Percentiles rank a stretch among this genome's conserved stretches.
phyloP scores from a whole-genome alignment of 2,888 invertebrate genomes.

The Scaptomyza polygonia region DNA sequence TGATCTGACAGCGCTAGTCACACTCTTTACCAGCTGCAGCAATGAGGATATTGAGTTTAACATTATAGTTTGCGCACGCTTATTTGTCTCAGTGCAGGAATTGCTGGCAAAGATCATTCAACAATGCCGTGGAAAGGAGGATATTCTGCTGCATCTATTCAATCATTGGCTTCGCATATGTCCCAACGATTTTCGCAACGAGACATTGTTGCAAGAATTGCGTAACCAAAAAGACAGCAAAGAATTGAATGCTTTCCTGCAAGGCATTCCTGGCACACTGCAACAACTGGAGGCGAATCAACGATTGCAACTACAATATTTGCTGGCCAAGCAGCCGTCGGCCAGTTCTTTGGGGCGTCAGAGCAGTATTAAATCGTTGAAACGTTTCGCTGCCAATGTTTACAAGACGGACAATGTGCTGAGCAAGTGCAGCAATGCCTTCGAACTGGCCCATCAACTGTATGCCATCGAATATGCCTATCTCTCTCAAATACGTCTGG shows the following conservation, averaged over 20 bases:
- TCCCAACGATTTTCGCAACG: constrained; percentile 97
- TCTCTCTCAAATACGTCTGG: constrained; percentile 96
- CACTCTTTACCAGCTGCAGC: constrained; percentile 58
- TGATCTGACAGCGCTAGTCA: constrained; percentile 41
- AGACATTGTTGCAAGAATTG: constrained; percentile 94
- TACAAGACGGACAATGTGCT: constrained; percentile 85
- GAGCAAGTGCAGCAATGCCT: constrained; percentile 90
- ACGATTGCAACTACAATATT: constrained; percentile 85
- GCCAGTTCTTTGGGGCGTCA: constrained; percentile 63
- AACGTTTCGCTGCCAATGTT: constrained; percentile 81
- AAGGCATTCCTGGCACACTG: constrained; percentile 80
- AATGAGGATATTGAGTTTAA: constrained; percentile 92
- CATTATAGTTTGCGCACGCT: constrained; percentile 52
- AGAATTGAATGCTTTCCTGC: constrained; percentile 85
- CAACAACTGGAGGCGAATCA: constrained; percentile 20
- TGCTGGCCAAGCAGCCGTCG: constrained; percentile 55
- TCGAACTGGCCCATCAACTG: constrained; percentile 94
- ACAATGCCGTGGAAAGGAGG: constrained; percentile 85
- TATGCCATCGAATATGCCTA: constrained; percentile 96
- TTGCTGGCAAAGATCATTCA: constrained; percentile 92
- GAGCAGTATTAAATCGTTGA: constrained; percentile 83
- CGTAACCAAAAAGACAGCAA: constrained; percentile 91
- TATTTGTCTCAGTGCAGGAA: constrained; percentile 88
- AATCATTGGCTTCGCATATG: constrained; percentile 96
- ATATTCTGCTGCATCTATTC: constrained; percentile 85